Evolutionary conservation across 2,113 vertebrate species (phyloP), one percentile per base, ranked within the genome.

Genomic region (Ptyas mucosa): DNA sequence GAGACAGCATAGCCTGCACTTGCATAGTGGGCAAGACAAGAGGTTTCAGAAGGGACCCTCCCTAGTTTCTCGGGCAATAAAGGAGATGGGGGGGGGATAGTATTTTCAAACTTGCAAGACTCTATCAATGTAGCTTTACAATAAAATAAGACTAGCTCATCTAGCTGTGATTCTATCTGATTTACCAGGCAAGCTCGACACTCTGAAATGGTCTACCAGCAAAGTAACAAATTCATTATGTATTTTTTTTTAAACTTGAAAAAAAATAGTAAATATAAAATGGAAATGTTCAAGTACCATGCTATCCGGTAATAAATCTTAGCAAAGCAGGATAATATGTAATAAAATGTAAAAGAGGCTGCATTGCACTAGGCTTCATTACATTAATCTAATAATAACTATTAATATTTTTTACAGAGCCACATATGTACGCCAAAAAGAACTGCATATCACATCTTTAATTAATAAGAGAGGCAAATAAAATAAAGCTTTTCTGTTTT

Each of bases 211-310:
- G 49, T 54, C 85, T 43, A 87, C 91, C 43, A 86, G 58, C 5
- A 81, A 55, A 93, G 85, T 89, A 95, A 92, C 90, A 94, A 53
- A 24, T 89, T 93, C 23, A 92, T 29, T 69, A 90, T 85, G 93
- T 58, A 9, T 89, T 95, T 51, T 93, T 57, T 7, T 92, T 55
- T 93, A 94, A 0, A 95, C 51, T 34, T 92, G 53, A 18, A n/a
- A 26, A n/a, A 93, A 95, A 94, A 88, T 7, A 53, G 1, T 5
- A 55, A 92, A 85, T 91, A 81, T 49, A 93, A 91, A 39, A 51
- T 9, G 86, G 85, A 94, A 52, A 91, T 86, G 53, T 75, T 5
- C 89, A 91, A 69, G 54, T 0, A 90, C 1, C 24, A 49, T n/a
- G 1, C 24, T 88, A 58, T 91, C 29, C 90, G 87, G 88, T 91